Evolutionary conservation across 2,113 vertebrate species (phyloP).

Genomic region (Cryptoleucopteryx plumbea): DNA sequence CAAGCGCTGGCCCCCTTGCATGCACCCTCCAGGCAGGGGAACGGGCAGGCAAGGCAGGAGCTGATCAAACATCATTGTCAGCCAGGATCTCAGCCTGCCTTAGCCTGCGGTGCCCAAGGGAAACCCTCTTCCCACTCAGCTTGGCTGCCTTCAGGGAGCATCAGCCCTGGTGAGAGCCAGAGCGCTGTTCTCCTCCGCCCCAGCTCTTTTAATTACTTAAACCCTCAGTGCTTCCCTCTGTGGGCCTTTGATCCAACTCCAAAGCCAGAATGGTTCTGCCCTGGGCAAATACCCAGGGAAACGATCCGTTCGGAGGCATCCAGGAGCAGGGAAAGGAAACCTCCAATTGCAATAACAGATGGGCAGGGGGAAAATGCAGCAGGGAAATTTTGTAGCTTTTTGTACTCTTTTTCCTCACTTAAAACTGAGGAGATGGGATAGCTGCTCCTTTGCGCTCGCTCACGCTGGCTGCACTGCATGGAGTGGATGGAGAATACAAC

Average conservation of each 20-base stretch:
- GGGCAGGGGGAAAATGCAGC: not conserved
- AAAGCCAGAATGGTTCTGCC: slow-evolving; percentile 2
- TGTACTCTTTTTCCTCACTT: not conserved
- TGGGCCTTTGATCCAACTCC: slow-evolving; percentile 19
- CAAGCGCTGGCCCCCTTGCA: accelerated
- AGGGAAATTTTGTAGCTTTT: not conserved
- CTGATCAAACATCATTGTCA: not conserved
- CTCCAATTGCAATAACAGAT: not conserved
- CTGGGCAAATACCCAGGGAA: not conserved
- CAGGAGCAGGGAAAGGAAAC: not conserved
- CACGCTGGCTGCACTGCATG: accelerated
- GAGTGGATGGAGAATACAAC: not conserved
- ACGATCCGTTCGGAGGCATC: accelerated
- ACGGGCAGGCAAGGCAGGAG: not conserved
- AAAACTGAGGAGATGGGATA: not conserved
- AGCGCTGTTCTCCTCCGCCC: not conserved
- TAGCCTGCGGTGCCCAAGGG: not conserved
- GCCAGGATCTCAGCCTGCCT: not conserved
- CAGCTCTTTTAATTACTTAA: not conserved
- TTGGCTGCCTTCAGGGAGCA: not conserved
- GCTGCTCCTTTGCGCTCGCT: accelerated
- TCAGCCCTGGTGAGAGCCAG: not conserved
- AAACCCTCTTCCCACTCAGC: not conserved
- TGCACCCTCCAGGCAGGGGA: not conserved
- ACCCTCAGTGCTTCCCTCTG: not conserved